Evolutionary conservation across 2,113 vertebrate species (phyloP).

Genomic region (Microcebus ravelobensis): DNA sequence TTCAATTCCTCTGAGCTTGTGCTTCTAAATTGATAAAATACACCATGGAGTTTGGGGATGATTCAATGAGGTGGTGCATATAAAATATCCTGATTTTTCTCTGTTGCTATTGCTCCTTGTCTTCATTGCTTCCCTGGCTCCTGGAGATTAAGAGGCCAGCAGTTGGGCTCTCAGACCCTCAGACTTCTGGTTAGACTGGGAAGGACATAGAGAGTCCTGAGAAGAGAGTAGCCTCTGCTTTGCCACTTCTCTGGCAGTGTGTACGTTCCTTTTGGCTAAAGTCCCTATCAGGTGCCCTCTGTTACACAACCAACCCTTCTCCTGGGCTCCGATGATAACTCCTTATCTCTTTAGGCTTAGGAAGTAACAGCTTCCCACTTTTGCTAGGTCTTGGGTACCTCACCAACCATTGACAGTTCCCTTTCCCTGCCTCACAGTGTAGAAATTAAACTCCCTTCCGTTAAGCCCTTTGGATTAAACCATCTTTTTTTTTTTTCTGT

Average conservation of each 20-base stretch:
- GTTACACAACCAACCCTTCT: not conserved
- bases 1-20: not conserved
- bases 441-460: not conserved
- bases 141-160: not conserved
- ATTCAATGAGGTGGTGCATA: not conserved
- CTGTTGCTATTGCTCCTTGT: accelerated
- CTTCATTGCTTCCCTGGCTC: accelerated
- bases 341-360: accelerated
- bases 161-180: not conserved
- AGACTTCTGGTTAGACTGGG: accelerated
- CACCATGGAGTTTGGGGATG: not conserved
- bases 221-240: accelerated
- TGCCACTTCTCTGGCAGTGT: accelerated
- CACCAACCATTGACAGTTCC: not conserved
- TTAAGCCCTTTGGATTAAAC: not conserved
- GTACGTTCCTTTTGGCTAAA: accelerated
- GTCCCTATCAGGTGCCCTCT: too few relatives aligned
- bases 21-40: not conserved
- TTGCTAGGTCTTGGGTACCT: not conserved
- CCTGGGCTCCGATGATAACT: not conserved
- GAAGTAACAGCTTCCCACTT: not conserved
- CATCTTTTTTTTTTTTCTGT: not conserved
- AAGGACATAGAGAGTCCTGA: accelerated
- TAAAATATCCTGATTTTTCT: not conserved
- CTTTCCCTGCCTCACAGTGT: not conserved